A percentile compares a stretch with the other conserved stretches of the same genome.
These are phyloP conservation scores for Lagenorhynchus albirostris DNA, from an alignment of 2,113 vertebrate genomes.

Conservation along the genomic window DNA sequence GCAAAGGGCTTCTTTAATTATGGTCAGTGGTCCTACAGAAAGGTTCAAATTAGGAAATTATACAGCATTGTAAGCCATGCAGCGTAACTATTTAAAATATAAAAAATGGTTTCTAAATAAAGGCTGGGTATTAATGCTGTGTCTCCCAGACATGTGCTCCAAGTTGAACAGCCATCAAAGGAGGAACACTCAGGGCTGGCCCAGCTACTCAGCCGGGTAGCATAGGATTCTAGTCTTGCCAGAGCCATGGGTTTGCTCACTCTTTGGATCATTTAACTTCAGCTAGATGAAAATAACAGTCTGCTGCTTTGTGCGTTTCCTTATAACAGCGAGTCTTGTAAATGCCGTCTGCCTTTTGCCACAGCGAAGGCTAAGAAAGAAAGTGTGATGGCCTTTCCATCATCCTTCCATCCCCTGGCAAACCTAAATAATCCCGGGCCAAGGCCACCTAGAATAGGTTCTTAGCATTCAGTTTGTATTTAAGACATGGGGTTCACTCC, in stretches of 20 bases:
- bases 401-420: rapidly evolving
- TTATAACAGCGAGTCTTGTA: not conserved
- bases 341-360: not conserved
- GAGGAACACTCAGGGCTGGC: not conserved
- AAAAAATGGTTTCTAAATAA: not conserved
- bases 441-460: not conserved
- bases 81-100: not conserved
- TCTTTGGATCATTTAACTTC: not conserved
- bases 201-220: not conserved
- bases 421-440: no score
- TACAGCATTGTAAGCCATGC: not conserved
- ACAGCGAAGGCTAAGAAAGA: not conserved
- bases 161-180: no score
- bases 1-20: not conserved
- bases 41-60: not conserved
- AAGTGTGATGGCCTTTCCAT: rapidly evolving
- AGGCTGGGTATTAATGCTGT: not conserved
- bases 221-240: not conserved
- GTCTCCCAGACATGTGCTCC: not conserved
- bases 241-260: not conserved
- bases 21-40: not conserved
- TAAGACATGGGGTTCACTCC: not conserved
- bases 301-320: rapidly evolving
- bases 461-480: rapidly evolving
- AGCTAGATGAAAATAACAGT: not conserved